Evolutionary conservation across 1,140 invertebrate genomes (phyloP).

Genomic region (Metopolophium dirhodum): DNA sequence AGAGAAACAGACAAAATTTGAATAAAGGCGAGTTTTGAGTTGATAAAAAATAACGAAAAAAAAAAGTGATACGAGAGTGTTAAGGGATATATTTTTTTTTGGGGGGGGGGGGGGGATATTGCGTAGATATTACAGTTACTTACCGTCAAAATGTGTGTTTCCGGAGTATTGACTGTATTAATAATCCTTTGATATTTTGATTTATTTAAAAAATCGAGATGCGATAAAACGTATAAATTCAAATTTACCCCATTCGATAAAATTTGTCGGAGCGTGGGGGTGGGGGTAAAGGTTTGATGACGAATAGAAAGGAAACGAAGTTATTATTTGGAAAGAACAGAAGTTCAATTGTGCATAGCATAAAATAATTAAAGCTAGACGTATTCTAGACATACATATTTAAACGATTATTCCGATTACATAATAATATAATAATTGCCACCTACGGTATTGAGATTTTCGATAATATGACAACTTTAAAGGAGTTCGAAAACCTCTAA

Average conservation of each 20-base stretch:
- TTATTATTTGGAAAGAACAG: no score
- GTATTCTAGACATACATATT: no score
- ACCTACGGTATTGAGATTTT: no score
- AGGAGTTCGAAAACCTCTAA: not conserved
- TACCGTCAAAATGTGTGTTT: not conserved
- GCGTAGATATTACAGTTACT: not conserved
- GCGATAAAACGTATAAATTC: not conserved
- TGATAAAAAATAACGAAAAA: not conserved
- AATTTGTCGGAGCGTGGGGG: no score
- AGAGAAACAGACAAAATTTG: not conserved
- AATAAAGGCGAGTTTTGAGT: not conserved
- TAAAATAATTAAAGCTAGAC: no score
- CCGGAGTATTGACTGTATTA: not conserved
- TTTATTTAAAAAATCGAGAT: not conserved
- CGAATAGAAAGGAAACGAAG: no score
- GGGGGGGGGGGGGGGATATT: no score
- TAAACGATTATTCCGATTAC: no score
- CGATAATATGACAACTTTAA: no score
- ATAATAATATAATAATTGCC: no score
- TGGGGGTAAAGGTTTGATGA: not conserved
- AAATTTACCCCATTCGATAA: not conserved
- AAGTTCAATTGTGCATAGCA: no score
- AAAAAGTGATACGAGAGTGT: not conserved
- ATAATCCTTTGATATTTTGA: not conserved
- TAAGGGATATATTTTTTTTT: not conserved